Evolutionary conservation across 2,888 invertebrate species (phyloP).

Genomic region (Scaptomyza tumidula): DNA sequence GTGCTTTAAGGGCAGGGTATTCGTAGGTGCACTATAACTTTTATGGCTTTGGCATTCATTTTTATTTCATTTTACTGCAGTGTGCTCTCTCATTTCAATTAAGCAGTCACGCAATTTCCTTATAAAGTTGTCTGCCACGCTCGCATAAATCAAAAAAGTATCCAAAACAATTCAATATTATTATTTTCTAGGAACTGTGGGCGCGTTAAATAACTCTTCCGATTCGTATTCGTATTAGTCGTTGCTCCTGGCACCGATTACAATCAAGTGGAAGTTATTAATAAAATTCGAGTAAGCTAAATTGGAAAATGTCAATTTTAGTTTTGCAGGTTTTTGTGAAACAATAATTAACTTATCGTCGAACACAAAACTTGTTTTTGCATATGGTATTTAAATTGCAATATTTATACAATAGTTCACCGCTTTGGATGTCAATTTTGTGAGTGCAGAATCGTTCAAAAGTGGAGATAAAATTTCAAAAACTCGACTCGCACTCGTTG

Average conservation of each 20-base stretch:
- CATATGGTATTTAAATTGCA: slow-evolving; percentile 28
- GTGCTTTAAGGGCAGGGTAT: slow-evolving; percentile 7
- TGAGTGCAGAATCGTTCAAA: slow-evolving; percentile 19
- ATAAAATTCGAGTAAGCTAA: not conserved
- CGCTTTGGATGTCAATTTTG: slow-evolving; percentile 11
- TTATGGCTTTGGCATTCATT: not conserved
- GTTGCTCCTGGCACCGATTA: slow-evolving; percentile 1
- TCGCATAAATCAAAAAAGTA: slow-evolving; percentile 64
- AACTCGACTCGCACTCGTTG: slow-evolving; percentile 6
- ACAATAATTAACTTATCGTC: slow-evolving; percentile 22
- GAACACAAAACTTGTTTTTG: slow-evolving; percentile 21
- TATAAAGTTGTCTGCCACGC: slow-evolving; percentile 67
- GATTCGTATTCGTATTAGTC: not conserved
- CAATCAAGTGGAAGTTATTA: slow-evolving; percentile 16
- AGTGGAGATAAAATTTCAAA: slow-evolving; percentile 12
- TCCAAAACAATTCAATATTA: slow-evolving; percentile 27
- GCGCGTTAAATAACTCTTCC: slow-evolving; percentile 45
- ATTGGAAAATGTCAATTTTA: not conserved
- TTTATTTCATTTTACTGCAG: slow-evolving; percentile 4
- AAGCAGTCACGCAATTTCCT: slow-evolving; percentile 75
- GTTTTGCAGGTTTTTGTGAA: not conserved
- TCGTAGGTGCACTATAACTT: not conserved
- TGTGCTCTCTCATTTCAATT: slow-evolving; percentile 63
- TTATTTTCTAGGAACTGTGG: slow-evolving; percentile 31
- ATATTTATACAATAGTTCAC: slow-evolving; percentile 25